Evolutionary conservation across 2,113 vertebrate species (phyloP).

Genomic region (Formicarius rufipectus): DNA sequence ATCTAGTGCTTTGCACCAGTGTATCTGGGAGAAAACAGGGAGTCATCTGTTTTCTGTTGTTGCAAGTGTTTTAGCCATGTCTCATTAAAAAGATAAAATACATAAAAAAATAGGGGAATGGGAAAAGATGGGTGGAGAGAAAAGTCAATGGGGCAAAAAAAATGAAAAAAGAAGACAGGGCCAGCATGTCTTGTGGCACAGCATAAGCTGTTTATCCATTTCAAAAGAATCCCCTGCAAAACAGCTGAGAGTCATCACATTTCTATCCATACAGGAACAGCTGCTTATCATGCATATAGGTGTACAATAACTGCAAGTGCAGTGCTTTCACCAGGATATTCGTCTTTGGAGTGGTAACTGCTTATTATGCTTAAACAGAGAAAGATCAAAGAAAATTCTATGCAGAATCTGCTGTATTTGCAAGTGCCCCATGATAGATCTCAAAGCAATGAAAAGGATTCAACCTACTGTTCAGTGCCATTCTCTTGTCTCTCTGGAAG

Average conservation of each 20-base stretch:
- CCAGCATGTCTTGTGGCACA: background rate
- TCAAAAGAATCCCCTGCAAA: background rate
- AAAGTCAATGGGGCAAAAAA: background rate
- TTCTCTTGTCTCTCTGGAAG: slow-evolving; percentile 74
- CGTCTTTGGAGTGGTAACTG: background rate
- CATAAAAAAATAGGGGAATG: background rate
- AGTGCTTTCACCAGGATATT: background rate
- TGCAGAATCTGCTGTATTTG: background rate
- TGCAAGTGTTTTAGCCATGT: background rate
- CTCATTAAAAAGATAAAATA: background rate
- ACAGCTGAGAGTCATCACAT: background rate
- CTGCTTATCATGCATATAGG: background rate
- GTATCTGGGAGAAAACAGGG: background rate
- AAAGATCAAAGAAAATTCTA: background rate
- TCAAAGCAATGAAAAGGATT: background rate
- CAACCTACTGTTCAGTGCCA: slow-evolving; percentile 76
- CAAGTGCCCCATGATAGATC: background rate
- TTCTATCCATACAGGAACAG: background rate
- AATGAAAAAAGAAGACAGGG: background rate
- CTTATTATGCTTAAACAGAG: background rate
- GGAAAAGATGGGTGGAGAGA: background rate
- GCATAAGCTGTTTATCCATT: background rate
- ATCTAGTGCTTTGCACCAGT: background rate
- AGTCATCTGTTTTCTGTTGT: background rate
- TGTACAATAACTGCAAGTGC: background rate